phyloP scores from a whole-genome alignment of 2,113 vertebrate genomes.

The Sporophila hypoxantha region DNA sequence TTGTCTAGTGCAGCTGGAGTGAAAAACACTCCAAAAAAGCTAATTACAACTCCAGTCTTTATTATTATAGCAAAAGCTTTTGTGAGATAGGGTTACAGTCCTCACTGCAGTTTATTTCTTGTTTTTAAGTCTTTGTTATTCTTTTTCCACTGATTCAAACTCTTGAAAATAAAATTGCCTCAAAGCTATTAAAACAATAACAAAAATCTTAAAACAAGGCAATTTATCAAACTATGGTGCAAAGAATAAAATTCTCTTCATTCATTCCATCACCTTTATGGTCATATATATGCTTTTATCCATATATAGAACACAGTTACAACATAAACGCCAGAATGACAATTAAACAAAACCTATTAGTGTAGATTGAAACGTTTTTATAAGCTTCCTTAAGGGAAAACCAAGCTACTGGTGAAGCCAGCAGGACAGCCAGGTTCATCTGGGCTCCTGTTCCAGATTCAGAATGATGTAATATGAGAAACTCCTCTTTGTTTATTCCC shows the following conservation, averaged over 20 bases:
- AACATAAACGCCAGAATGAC: background rate
- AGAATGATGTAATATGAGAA: background rate
- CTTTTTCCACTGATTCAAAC: background rate
- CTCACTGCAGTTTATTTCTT: background rate
- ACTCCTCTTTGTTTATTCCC: background rate
- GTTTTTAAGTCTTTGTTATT: background rate
- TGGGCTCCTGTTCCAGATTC: background rate
- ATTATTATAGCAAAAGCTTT: conserved; percentile 14
- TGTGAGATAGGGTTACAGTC: background rate
- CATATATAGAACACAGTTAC: background rate
- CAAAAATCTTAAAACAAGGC: background rate
- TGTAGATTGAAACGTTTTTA: background rate
- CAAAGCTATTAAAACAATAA: background rate
- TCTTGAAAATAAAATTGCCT: background rate
- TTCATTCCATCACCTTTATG: background rate
- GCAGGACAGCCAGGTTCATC: background rate
- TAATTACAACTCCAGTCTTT: conserved; percentile 21
- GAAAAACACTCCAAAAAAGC: conserved; percentile 32
- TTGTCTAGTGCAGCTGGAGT: conserved; percentile 50
- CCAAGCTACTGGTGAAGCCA: background rate
- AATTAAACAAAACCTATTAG: background rate
- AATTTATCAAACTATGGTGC: background rate
- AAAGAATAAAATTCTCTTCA: background rate
- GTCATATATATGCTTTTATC: background rate
- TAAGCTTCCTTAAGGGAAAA: background rate